phyloP scores from a whole-genome alignment of 1,140 invertebrate genomes.

The Trinorchestia longiramus region DNA sequence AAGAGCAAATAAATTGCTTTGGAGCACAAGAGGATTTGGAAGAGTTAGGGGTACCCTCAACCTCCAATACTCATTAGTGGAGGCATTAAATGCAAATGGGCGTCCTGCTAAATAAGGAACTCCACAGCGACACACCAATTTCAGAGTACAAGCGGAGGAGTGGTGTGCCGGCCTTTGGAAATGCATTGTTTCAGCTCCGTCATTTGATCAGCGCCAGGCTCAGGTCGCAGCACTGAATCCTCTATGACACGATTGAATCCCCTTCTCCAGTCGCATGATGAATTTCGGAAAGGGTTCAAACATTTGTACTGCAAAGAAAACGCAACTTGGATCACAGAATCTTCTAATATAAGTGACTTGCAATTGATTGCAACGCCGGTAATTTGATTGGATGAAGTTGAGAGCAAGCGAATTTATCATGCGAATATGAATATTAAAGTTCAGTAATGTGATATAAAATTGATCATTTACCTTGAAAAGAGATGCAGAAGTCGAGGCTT shows the following conservation, averaged over 20 bases:
- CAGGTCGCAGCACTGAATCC: neutral
- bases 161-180: neutral
- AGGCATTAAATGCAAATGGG: slow-evolving; percentile 43
- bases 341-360: neutral
- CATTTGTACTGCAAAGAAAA: neutral
- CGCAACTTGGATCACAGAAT: neutral
- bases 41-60: neutral
- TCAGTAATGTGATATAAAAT: neutral
- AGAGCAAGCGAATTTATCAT: neutral
- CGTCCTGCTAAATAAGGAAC: neutral
- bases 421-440: neutral
- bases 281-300: neutral
- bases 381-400: neutral
- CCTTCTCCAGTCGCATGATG: neutral
- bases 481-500: neutral
- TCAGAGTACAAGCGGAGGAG: neutral
- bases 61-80: slow-evolving; percentile 32
- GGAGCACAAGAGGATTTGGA: slow-evolving; percentile 6
- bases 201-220: neutral
- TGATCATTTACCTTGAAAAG: neutral
- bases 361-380: neutral
- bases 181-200: neutral
- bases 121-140: neutral
- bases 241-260: slow-evolving; percentile 37
- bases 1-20: neutral